Evolutionary conservation across 64 coral and sea anemone genomes (phyloP), one percentile per base, ranked within the genome.

Genomic region (Pocillopora damicornis): DNA sequence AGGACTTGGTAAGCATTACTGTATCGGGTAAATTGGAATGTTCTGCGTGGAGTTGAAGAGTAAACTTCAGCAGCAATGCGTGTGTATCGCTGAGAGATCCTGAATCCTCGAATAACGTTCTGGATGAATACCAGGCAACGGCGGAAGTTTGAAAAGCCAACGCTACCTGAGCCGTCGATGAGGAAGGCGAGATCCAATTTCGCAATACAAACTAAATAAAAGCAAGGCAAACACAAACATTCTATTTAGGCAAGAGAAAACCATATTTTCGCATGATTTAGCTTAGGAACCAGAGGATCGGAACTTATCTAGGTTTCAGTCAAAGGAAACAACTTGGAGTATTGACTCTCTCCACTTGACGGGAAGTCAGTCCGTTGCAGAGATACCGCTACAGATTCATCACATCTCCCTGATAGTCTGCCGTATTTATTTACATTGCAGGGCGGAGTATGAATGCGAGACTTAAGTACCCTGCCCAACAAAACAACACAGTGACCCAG

Each of bases 81-180:
- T n/a, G 91, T 80, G 61, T 86, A 58, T 16, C 88, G 81, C 8
- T 57, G 75, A 11, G 84, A 79, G 58, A 97, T 77, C 5, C 76
- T 91, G 78, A 99, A 95, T 13, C 85, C 89, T 3, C 88, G 16
- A 34, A 99, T 87, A 1, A 88, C 63, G 9, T 86, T 87, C 82
- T 92, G 86, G 37, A 94, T 58, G 15, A 95, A 99, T 73, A 66
- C 76, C 5, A 93, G 62, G 45, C 89, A 88, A 68, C 85, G 85
- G 30, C 36, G 74, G 67, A 99, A 99, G 58, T 93, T 95, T 86
- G 82, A 61, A 37, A 7, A 58, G 25, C 94, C 94, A 13, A 88
- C 75, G 45, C 91, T 92, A 68, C 83, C 76, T 5, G 94, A 93
- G 56, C 94, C 91, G 90, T 97, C 94, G n/a, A 97, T 36, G 18